Percentiles rank a stretch among this genome's conserved stretches.
Conservation (phyloP, 2,888 invertebrate species). For the Eupeodes luniger region DNA sequence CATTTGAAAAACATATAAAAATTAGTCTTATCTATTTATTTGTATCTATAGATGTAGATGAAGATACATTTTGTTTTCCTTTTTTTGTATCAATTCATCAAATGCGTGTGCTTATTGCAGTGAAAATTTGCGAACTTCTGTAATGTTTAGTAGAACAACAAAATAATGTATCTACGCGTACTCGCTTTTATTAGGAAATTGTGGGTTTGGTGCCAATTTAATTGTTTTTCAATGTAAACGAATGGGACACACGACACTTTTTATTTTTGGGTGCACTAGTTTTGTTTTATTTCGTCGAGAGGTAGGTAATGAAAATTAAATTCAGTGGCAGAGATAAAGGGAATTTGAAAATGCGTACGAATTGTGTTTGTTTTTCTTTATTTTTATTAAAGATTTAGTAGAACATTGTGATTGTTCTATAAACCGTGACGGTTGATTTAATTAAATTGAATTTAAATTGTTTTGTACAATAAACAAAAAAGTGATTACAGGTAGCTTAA, state of each 20-base stretch:
- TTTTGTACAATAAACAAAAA: conserved; percentile 9
- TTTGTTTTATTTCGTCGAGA: not conserved
- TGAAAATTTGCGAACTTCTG: conserved; percentile 52
- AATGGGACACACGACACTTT: conserved; percentile 67
- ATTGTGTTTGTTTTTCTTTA: not conserved
- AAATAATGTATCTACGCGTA: not conserved
- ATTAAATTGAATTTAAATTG: conserved; percentile 61
- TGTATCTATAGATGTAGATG: too few relatives aligned
- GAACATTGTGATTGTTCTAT: conserved; percentile 62
- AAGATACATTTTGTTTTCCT: not conserved
- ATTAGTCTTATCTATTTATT: conserved; percentile 40
- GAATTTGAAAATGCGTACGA: conserved; percentile 33
- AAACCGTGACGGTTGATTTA: conserved; percentile 71
- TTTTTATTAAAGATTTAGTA: not conserved
- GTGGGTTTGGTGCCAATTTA: conserved; percentile 63
- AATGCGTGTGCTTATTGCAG: conserved; percentile 57
- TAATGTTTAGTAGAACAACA: conserved; percentile 60
- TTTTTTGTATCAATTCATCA: not conserved
- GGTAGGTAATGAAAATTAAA: conserved; percentile 46
- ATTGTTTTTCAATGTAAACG: conserved; percentile 38
- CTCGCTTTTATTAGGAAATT: conserved; percentile 3
- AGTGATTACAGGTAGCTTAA: conserved; percentile 46
- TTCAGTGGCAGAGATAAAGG: not conserved
- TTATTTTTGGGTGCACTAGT: conserved; percentile 50
- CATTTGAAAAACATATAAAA: conserved; percentile 35